Evolutionary conservation across 2,113 vertebrate species (phyloP).

Genomic region (Nannobrachium achirus): DNA sequence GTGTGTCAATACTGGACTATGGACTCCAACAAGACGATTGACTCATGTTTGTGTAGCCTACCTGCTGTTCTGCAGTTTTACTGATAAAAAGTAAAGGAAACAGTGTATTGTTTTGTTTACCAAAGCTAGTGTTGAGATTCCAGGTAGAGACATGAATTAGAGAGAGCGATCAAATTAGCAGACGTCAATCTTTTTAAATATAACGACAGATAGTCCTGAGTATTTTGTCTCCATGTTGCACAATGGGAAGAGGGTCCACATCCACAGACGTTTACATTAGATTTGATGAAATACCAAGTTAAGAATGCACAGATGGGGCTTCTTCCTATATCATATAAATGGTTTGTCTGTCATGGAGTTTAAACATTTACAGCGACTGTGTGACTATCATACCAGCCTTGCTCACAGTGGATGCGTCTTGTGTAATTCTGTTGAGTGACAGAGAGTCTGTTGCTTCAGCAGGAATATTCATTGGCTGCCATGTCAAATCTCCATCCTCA

Average conservation of each 20-base stretch:
- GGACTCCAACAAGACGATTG: slow-evolving; percentile 9
- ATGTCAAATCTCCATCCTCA: neutral
- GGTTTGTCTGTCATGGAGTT: slow-evolving; percentile 16
- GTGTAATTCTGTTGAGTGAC: slow-evolving; percentile 34
- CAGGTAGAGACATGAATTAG: slow-evolving; percentile 14
- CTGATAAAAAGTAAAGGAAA: slow-evolving; percentile 3
- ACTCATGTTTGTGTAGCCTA: slow-evolving; percentile 25
- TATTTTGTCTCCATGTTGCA: slow-evolving; percentile 43
- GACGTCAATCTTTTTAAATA: slow-evolving; percentile 21
- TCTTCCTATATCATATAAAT: slow-evolving; percentile 8
- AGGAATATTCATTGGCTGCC: slow-evolving; percentile 16
- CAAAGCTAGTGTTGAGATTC: slow-evolving; percentile 49
- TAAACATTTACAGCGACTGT: slow-evolving; percentile 4
- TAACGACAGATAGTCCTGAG: slow-evolving; percentile 13
- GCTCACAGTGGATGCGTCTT: slow-evolving; percentile 17
- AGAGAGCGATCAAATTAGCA: slow-evolving; percentile 28
- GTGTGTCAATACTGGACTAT: slow-evolving; percentile 20
- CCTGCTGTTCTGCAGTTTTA: slow-evolving; percentile 6
- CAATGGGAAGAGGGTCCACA: slow-evolving; percentile 26
- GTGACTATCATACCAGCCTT: neutral
- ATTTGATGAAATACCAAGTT: slow-evolving; percentile 42
- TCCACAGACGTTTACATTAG: slow-evolving; percentile 42
- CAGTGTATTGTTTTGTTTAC: slow-evolving; percentile 42
- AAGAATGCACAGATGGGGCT: slow-evolving; percentile 37
- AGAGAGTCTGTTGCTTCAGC: slow-evolving; percentile 26